Percentiles rank a stretch among this genome's conserved stretches.
Evolutionary conservation across 2,113 vertebrate species (phyloP).

Genomic region (Thinocorus orbignyianus): DNA sequence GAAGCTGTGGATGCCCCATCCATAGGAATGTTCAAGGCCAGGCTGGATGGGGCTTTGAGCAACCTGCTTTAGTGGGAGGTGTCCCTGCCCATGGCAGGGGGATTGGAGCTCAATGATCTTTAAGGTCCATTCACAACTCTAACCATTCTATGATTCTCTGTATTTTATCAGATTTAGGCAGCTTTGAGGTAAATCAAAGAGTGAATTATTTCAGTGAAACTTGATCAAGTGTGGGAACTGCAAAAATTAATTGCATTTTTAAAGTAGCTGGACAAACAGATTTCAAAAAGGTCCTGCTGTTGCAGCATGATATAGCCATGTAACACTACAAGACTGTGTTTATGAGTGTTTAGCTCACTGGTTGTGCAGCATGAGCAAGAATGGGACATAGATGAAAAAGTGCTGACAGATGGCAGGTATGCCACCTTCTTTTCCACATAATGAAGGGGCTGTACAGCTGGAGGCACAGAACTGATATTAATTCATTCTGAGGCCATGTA

Average conservation of each 20-base stretch:
- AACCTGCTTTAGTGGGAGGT: no score
- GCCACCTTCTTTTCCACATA: neutral
- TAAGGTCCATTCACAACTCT: no score
- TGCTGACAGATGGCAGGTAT: constrained; percentile 37
- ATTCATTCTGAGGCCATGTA: constrained; percentile 10
- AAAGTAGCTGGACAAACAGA: neutral
- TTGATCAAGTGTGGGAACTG: neutral
- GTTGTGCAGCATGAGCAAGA: neutral
- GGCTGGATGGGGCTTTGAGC: no score
- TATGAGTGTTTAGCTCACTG: constrained; percentile 26
- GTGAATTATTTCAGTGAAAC: neutral
- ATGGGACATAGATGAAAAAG: neutral
- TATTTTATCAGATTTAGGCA: neutral
- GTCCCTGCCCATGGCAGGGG: no score
- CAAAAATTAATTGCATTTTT: neutral
- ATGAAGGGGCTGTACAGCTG: constrained; percentile 18
- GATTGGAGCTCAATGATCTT: no score
- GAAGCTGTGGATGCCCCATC: no score
- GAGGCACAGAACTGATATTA: constrained; percentile 8
- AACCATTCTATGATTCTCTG: neutral
- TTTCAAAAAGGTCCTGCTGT: neutral
- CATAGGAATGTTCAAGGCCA: no score
- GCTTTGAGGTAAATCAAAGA: neutral
- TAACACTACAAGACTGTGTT: neutral
- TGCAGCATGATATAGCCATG: neutral